Percentiles rank a stretch among this genome's conserved stretches.
These are phyloP conservation scores for Dasyurus viverrinus DNA, from an alignment of 2,113 vertebrate species.

Conservation along the genomic window DNA sequence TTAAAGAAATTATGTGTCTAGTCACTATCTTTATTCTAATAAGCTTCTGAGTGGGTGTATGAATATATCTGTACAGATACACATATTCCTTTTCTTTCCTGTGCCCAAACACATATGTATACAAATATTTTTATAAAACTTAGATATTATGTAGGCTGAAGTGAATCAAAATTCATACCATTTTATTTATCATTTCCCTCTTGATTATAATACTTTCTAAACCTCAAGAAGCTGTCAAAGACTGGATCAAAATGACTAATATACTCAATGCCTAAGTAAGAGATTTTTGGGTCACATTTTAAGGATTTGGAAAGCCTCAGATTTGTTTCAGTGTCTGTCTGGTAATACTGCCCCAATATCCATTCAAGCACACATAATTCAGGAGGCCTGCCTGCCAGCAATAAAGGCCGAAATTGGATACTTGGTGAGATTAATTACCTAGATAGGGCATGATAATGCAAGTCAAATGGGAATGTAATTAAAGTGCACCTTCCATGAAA, in stretches of 20 bases:
- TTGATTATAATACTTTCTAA: slow-evolving; percentile 32
- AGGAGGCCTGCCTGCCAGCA: slow-evolving; percentile 93
- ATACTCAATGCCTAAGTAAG: slow-evolving; percentile 62
- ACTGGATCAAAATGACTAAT: slow-evolving; percentile 48
- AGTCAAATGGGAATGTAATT: slow-evolving; percentile 99
- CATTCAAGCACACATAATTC: slow-evolving; percentile 93
- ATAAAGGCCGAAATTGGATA: slow-evolving; percentile 99
- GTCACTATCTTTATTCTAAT: neutral
- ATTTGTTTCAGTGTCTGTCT: slow-evolving; percentile 82
- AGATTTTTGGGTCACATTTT: slow-evolving; percentile 49
- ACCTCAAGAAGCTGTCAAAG: slow-evolving; percentile 44
- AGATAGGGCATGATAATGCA: slow-evolving; percentile 98
- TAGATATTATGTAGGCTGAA: slow-evolving; percentile 13
- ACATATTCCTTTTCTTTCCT: neutral
- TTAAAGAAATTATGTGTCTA: neutral
- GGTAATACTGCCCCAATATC: slow-evolving; percentile 85
- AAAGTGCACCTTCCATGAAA: slow-evolving; percentile 99
- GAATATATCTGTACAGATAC: fast-evolving
- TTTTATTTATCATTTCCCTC: slow-evolving; percentile 6
- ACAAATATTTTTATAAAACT: neutral
- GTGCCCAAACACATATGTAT: neutral
- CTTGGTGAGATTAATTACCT: slow-evolving; percentile 99
- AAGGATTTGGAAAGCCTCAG: slow-evolving; percentile 65
- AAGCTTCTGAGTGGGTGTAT: neutral
- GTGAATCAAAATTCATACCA: neutral